Percentiles rank a stretch among this genome's conserved stretches.
These are phyloP conservation scores for Folsomia candida DNA, from an alignment of 2,888 invertebrate genomes.

Conservation along the genomic window DNA sequence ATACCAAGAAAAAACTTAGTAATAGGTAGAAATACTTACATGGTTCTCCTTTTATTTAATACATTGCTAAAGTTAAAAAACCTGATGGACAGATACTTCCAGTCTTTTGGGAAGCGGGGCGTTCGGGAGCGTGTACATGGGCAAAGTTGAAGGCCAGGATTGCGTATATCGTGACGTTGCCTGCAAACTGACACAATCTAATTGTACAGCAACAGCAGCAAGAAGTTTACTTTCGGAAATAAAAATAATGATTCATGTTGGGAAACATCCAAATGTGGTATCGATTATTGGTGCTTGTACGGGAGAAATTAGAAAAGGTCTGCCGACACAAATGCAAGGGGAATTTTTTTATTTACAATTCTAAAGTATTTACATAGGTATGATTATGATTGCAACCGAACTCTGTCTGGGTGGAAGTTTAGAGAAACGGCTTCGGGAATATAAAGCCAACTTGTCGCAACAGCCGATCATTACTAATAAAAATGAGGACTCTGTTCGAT, in stretches of 20 bases:
- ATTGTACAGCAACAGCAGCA: neutral
- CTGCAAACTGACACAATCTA: constrained; percentile 5
- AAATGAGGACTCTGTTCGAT: neutral
- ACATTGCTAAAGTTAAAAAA: neutral
- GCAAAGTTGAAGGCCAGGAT: neutral
- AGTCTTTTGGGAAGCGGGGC: neutral
- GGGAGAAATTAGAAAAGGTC: constrained; percentile 12
- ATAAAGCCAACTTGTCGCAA: neutral
- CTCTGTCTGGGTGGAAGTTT: constrained; percentile 14
- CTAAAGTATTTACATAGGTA: no score
- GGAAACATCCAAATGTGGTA: constrained; percentile 16
- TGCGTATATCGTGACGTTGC: constrained; percentile 10
- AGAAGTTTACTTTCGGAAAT: constrained; percentile 19
- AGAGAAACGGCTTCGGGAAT: neutral
- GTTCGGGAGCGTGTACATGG: constrained; percentile 10
- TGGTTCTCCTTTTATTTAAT: neutral
- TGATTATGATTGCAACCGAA: constrained; percentile 9
- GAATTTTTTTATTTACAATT: no score
- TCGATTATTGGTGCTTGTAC: constrained; percentile 20
- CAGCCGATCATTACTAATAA: neutral
- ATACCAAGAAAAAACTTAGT: neutral
- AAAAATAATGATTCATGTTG: constrained; percentile 21
- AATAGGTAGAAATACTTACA: constrained; percentile 10
- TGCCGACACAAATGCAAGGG: no score
- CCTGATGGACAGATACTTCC: neutral